Evolutionary conservation across 2,113 vertebrate genomes (phyloP).

Genomic region (Sylvicapra grimmia): DNA sequence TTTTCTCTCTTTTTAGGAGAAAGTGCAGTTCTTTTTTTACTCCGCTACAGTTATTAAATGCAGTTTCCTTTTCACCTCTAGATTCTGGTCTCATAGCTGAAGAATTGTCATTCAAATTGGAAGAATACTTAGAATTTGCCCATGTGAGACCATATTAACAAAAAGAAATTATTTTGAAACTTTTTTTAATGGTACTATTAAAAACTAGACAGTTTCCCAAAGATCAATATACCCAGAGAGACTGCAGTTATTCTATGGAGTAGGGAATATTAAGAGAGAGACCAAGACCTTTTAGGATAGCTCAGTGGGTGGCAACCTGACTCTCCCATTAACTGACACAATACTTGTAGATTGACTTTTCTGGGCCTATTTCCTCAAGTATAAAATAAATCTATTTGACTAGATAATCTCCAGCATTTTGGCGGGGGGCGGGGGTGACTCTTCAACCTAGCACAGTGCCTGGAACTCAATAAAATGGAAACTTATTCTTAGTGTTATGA

Average conservation of each 20-base stretch:
- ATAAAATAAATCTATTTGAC: neutral
- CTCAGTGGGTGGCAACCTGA: neutral
- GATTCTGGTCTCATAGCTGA: neutral
- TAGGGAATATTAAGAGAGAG: neutral
- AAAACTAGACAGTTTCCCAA: conserved; percentile 6
- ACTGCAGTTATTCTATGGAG: neutral
- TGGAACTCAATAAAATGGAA: neutral
- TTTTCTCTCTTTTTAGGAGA: conserved; percentile 9
- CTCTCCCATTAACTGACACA: neutral
- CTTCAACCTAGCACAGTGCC: neutral
- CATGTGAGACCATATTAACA: neutral
- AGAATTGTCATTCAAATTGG: neutral
- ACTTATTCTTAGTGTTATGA: neutral
- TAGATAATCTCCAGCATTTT: neutral
- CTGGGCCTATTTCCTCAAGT: neutral
- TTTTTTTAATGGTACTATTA: neutral
- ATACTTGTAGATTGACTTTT: neutral
- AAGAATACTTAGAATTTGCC: neutral
- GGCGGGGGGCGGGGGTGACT: neutral
- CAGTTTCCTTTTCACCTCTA: neutral
- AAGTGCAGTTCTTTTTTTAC: neutral
- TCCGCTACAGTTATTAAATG: neutral
- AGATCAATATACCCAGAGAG: neutral
- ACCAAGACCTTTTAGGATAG: neutral
- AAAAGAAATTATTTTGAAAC: neutral